These are phyloP conservation scores for Acleris emargana DNA, from an alignment of 2,888 invertebrate genomes.

Conservation along the genomic window DNA sequence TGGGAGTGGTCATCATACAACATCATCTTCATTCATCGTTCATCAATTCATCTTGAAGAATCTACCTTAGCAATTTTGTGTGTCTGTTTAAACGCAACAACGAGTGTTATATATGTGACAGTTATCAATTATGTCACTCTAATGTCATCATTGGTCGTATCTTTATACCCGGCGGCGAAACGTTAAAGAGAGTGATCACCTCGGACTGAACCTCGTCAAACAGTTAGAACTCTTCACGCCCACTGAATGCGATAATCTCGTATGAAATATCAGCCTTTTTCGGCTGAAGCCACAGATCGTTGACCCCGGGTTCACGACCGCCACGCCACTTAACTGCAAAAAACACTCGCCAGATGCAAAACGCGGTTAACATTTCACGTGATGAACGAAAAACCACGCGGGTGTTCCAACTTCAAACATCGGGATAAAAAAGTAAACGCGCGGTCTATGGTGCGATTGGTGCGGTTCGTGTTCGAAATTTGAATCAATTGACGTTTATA, in stretches of 20 bases:
- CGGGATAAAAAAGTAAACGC: conserved; percentile 38
- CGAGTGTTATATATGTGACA: too few relatives aligned
- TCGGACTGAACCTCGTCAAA: conserved; percentile 15
- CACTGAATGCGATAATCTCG: conserved; percentile 59
- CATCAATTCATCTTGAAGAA: too few relatives aligned
- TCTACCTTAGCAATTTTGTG: too few relatives aligned
- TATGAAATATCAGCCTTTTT: conserved; percentile 68
- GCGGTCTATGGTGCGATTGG: conserved; percentile 16
- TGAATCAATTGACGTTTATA: conserved; percentile 49
- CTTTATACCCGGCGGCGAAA: too few relatives aligned
- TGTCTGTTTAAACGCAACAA: too few relatives aligned
- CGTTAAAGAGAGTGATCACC: background rate
- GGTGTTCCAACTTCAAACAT: conserved; percentile 40
- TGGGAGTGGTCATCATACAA: too few relatives aligned
- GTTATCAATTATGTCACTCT: too few relatives aligned
- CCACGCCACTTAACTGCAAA: conserved; percentile 59
- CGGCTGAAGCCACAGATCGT: conserved; percentile 55
- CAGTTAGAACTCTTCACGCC: conserved; percentile 50
- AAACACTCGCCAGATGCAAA: conserved; percentile 52
- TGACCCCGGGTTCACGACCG: conserved; percentile 72
- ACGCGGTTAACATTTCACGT: conserved; percentile 50
- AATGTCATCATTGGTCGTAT: too few relatives aligned
- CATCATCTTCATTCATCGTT: too few relatives aligned
- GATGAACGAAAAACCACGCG: conserved; percentile 41
- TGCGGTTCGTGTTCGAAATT: conserved; percentile 29